These are phyloP conservation scores for Crossoptilon crossoptilon DNA, from an alignment of 2,797 vertebrate species.

Conservation along the genomic window DNA sequence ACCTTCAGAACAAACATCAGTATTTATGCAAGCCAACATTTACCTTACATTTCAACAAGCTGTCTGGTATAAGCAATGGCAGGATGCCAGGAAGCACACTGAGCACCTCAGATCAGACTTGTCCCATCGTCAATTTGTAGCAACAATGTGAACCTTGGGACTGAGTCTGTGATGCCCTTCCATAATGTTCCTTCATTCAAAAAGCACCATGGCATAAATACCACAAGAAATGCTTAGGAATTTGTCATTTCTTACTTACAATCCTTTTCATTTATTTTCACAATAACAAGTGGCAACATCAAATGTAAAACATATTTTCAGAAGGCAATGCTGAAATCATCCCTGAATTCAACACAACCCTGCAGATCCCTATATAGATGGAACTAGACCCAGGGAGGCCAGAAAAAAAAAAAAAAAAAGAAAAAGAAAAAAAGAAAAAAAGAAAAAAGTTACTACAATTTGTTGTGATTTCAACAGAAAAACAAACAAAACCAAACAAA, in stretches of 20 bases:
- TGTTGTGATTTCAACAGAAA: background rate
- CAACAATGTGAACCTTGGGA: background rate
- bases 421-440: too few species aligned
- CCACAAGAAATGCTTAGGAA: background rate
- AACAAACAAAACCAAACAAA: background rate
- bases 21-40: background rate
- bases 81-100: background rate
- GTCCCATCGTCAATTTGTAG: background rate
- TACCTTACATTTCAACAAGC: background rate
- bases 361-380: fast-evolving
- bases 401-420: too few species aligned
- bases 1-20: background rate
- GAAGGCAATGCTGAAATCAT: background rate
- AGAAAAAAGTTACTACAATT: too few species aligned
- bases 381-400: background rate
- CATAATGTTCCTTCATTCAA: background rate
- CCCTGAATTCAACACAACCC: background rate
- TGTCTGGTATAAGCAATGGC: background rate
- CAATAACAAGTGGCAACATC: background rate
- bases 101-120: background rate
- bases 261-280: background rate
- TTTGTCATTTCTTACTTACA: background rate
- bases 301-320: background rate
- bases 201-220: background rate
- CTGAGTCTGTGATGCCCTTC: background rate